phyloP scores from a whole-genome alignment of 1,140 invertebrate genomes.

The Euwallacea fornicatus region DNA sequence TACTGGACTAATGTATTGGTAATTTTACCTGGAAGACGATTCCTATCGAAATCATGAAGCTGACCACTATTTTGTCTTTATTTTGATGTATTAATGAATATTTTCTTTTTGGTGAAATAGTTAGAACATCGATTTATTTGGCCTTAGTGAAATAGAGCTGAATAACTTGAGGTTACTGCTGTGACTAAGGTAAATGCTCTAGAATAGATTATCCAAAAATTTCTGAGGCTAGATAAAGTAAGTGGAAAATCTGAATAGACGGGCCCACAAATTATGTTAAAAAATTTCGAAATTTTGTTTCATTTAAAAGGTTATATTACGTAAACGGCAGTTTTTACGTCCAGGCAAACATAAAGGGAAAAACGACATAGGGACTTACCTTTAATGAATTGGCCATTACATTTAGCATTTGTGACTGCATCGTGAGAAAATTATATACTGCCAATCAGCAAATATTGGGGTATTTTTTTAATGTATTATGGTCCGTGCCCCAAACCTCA shows the following conservation, averaged over 20 bases:
- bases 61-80: too few species aligned
- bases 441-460: not conserved
- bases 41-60: too few species aligned
- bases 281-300: not conserved
- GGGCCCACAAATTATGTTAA: not conserved
- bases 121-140: too few species aligned
- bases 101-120: too few species aligned
- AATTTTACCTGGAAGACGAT: too few species aligned
- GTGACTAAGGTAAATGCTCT: too few species aligned
- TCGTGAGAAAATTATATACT: slow-evolving; percentile 6
- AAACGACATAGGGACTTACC: slow-evolving; percentile 31
- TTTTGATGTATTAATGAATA: too few species aligned
- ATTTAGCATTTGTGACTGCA: slow-evolving; percentile 42
- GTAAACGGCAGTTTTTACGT: slow-evolving; percentile 41
- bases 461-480: not conserved
- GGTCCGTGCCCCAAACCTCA: not conserved
- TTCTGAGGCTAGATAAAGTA: slow-evolving; percentile 4
- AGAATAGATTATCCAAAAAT: not conserved
- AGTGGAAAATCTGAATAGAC: slow-evolving; percentile 3
- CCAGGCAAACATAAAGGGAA: not conserved
- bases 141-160: too few species aligned
- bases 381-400: slow-evolving; percentile 40
- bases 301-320: slow-evolving; percentile 48
- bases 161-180: too few species aligned
- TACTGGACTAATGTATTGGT: too few species aligned